Percentiles rank a stretch among this genome's conserved stretches.
Evolutionary conservation across 2,888 invertebrate species (phyloP).

Genomic region (Galerucella nymphaeae): DNA sequence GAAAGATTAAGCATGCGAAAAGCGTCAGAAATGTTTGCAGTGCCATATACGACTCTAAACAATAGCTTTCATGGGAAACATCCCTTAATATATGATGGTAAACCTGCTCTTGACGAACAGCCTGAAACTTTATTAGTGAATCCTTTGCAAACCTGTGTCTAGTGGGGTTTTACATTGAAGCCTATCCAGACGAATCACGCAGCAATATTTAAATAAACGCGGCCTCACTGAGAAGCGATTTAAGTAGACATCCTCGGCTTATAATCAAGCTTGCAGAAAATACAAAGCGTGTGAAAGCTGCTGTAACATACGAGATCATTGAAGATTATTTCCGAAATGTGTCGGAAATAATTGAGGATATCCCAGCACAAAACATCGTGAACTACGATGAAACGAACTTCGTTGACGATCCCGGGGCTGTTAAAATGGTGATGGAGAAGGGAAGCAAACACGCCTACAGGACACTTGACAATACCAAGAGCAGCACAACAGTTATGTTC

Average conservation of each 20-base stretch:
- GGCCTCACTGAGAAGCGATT: neutral
- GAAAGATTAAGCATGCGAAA: neutral
- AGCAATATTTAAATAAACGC: too few relatives aligned
- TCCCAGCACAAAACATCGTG: too few relatives aligned
- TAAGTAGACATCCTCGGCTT: conserved; percentile 26
- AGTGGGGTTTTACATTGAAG: too few relatives aligned
- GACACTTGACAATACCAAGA: conserved; percentile 41
- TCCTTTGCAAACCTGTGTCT: too few relatives aligned
- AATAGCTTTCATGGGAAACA: too few relatives aligned
- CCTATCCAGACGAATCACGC: too few relatives aligned
- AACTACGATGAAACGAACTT: too few relatives aligned
- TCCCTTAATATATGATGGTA: too few relatives aligned
- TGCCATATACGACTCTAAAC: neutral
- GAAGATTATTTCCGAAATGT: conserved; percentile 26
- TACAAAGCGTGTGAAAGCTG: conserved; percentile 33
- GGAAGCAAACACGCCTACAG: conserved; percentile 56
- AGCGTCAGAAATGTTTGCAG: neutral
- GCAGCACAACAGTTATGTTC: conserved; percentile 43
- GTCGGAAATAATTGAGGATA: too few relatives aligned
- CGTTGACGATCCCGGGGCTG: conserved; percentile 53
- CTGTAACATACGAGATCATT: conserved; percentile 28
- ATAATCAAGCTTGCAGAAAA: conserved; percentile 32
- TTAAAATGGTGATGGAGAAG: conserved; percentile 46
- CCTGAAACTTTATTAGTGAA: too few relatives aligned
- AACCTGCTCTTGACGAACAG: too few relatives aligned